phyloP scores from a whole-genome alignment of 2,888 invertebrate species.

The Catocala fraxini region DNA sequence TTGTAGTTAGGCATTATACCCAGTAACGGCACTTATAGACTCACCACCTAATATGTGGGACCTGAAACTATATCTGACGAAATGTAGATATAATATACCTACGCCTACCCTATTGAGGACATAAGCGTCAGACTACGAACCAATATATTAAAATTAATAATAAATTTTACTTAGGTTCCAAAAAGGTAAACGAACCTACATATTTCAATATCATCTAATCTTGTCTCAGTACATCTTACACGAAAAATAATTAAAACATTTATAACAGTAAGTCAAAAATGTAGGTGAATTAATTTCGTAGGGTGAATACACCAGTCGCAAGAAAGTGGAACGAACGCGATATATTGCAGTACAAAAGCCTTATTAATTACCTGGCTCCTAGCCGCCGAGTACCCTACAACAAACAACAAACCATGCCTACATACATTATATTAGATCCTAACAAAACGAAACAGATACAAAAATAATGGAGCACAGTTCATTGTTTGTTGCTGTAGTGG shows the following conservation, averaged over 20 bases:
- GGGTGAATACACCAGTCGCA: constrained; percentile 40
- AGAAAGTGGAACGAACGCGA: constrained; percentile 35
- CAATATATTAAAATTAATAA: no score
- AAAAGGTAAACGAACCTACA: no score
- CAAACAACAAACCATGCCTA: constrained; percentile 11
- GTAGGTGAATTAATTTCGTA: constrained; percentile 41
- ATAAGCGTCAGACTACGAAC: no score
- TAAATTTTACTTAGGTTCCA: no score
- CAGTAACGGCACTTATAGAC: no score
- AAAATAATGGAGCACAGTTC: background rate
- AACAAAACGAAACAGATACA: constrained; percentile 5
- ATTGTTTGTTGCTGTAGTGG: no score
- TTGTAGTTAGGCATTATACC: no score
- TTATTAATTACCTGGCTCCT: constrained; percentile 34
- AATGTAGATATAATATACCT: no score
- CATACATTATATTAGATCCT: background rate
- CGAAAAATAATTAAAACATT: background rate
- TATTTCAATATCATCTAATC: no score
- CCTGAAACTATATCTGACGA: no score
- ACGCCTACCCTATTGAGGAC: no score
- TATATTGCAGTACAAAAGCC: constrained; percentile 20
- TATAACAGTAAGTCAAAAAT: constrained; percentile 9
- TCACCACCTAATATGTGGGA: no score
- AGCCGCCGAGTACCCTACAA: constrained; percentile 21
- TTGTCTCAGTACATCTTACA: background rate